These are phyloP conservation scores for Eilema sororculum DNA, from an alignment of 2,888 invertebrate genomes.

Conservation along the genomic window DNA sequence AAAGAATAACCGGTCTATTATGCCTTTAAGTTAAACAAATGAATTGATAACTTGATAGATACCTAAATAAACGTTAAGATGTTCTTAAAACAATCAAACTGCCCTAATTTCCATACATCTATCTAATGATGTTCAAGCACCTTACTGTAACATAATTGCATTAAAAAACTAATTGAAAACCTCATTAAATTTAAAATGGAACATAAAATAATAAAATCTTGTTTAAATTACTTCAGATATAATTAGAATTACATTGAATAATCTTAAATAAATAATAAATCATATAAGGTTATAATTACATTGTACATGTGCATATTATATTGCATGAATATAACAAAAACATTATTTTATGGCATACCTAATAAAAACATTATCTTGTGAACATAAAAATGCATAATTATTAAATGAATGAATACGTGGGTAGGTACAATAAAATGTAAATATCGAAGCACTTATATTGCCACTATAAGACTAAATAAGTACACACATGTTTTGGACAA, in stretches of 20 bases:
- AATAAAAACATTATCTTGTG: slow-evolving; percentile 1
- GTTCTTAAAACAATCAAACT: not conserved
- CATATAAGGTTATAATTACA: not conserved
- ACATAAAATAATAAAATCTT: not conserved
- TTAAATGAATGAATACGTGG: not conserved
- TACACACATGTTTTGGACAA: no score
- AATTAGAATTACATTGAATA: not conserved
- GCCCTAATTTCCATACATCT: not conserved
- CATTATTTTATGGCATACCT: slow-evolving; percentile 4
- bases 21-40: not conserved
- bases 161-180: not conserved
- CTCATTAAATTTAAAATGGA: not conserved
- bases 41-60: not conserved
- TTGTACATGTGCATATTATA: not conserved
- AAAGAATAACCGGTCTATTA: not conserved
- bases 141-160: not conserved
- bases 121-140: not conserved
- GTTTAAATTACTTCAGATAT: not conserved
- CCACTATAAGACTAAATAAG: no score
- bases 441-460: not conserved
- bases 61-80: not conserved
- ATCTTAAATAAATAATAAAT: not conserved
- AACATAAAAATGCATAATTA: not conserved
- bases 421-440: not conserved
- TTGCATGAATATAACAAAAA: not conserved